Conservation (phyloP, 2,113 vertebrate species). For the Pedetes capensis region DNA sequence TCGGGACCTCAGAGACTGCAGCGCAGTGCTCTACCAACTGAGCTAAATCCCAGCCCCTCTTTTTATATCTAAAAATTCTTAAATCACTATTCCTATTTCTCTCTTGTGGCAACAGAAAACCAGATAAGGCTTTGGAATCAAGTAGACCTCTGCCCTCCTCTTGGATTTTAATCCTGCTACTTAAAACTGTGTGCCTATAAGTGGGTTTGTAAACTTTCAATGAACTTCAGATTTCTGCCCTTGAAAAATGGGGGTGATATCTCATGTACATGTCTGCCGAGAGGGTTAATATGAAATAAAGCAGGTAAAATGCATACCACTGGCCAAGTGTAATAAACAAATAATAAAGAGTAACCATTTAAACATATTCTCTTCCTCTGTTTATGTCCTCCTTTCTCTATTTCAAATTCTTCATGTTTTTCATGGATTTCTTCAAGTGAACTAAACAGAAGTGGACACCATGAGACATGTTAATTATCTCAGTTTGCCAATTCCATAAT, state of each 20-base stretch:
- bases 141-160: background rate
- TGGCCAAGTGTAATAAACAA: background rate
- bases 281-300: background rate
- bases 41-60: too few relatives aligned
- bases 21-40: too few relatives aligned
- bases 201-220: background rate
- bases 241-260: background rate
- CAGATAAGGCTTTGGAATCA: background rate
- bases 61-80: constrained; percentile 23
- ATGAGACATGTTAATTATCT: background rate
- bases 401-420: background rate
- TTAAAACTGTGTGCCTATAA: background rate
- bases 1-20: too few relatives aligned
- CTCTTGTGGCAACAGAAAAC: background rate
- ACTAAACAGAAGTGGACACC: background rate
- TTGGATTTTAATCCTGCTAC: background rate
- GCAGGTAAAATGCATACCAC: background rate
- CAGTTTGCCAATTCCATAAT: background rate
- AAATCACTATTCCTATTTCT: background rate
- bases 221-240: background rate
- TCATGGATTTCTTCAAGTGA: background rate
- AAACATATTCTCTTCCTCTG: background rate
- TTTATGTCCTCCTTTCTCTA: background rate
- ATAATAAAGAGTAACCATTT: background rate
- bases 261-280: background rate